Conservation (phyloP, 2,888 invertebrate genomes). For the Diaperis boleti region DNA sequence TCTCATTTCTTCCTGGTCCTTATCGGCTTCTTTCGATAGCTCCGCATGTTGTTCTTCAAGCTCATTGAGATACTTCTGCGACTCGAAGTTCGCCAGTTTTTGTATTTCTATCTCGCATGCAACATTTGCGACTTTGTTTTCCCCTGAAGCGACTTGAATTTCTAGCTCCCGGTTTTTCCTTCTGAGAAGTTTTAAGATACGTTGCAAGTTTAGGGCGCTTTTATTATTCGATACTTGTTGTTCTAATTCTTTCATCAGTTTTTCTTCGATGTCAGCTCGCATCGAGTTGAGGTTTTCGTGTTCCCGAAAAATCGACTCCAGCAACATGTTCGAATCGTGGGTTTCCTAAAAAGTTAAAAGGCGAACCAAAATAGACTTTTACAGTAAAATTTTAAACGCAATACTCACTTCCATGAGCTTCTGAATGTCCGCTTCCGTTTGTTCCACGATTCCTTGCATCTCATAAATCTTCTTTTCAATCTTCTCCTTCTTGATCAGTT, state of each 20-base stretch:
- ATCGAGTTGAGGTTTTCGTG: constrained; percentile 68
- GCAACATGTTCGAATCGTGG: constrained; percentile 41
- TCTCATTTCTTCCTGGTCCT: constrained; percentile 66
- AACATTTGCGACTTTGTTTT: constrained; percentile 72
- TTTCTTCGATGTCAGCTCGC: constrained; percentile 74
- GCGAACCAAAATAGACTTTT: too few relatives aligned
- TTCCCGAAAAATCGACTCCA: constrained; percentile 56
- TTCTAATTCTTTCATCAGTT: constrained; percentile 74
- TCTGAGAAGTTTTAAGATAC: constrained; percentile 41
- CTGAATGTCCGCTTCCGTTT: constrained; percentile 74
- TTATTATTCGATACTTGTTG: constrained; percentile 79
- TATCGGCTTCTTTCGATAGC: constrained; percentile 66
- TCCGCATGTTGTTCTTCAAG: constrained; percentile 60
- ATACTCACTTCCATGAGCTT: constrained; percentile 57
- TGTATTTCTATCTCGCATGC: constrained; percentile 72
- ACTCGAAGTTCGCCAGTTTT: constrained; percentile 55
- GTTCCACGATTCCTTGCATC: constrained; percentile 71
- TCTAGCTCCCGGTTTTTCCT: constrained; percentile 61
- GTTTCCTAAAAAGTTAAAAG: constrained; percentile 47
- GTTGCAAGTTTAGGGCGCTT: constrained; percentile 69
- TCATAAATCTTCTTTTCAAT: constrained; percentile 71
- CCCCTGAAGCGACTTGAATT: constrained; percentile 68
- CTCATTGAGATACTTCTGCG: constrained; percentile 61
- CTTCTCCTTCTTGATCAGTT: constrained; percentile 68
- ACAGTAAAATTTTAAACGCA: background rate